Evolutionary conservation across 2,797 vertebrate genomes (phyloP), one percentile per base, ranked within the genome.

Genomic region (Yasuhikotakia modesta): DNA sequence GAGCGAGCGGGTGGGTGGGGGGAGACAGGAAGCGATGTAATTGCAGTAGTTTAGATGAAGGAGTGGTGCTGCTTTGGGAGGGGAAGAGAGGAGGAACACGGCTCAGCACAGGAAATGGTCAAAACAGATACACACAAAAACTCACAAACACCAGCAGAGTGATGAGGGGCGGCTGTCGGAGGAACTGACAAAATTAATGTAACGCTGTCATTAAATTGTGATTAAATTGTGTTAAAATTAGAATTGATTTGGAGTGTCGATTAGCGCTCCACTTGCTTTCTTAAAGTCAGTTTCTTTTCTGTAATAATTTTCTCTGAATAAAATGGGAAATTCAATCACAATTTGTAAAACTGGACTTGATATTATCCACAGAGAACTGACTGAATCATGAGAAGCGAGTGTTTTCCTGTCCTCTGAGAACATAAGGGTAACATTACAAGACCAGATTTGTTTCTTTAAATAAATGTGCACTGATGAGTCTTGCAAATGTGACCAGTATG

Each of bases 121-220:
- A 86, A 82, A 88, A 79, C 83, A 83, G 85, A 89, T 89, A 87
- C 81, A 21, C n/a, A 52, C n/a, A 53, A 76, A 80, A 61, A 64
- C 55, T 80, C 73, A 16, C 48, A 82, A 79, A 75, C 21, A 50
- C 14, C 19, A 61, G 12, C 24, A 43, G 45, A 76, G 60, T 46
- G 5, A 61, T 43, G 39, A 53, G 70, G 14, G 35, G 24, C 30
- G 35, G 48, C 27, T 27, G 27, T n/a, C n/a, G n/a, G n/a, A n/a
- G n/a, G n/a, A n/a, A n/a, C 27, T 27, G 27, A 27, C 5, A 2
- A 52, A 17, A n/a, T n/a, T 52, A 1, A 4, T 52, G 17, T 52
- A 17, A 6, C 5, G 5, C 17, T 52, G 16, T 52, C 16, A 52
- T 17, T 17, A n/a, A 52, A 52, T 3, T 52, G 5, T 52, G 16